Conservation (phyloP, 2,888 invertebrate genomes). For the Drosophila algonquin region DNA sequence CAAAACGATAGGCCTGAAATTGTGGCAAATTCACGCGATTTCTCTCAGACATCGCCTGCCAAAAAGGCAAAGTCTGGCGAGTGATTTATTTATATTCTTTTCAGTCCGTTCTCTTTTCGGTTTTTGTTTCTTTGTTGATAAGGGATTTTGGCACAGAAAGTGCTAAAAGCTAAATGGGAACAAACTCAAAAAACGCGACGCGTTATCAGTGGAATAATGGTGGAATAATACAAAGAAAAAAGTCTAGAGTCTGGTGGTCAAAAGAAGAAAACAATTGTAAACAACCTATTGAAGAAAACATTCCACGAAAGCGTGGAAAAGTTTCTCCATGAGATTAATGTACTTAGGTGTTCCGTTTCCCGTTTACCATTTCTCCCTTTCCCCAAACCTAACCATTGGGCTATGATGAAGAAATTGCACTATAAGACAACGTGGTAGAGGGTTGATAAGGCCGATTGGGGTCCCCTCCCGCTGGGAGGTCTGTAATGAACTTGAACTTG, state of each 20-base stretch:
- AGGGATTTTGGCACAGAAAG: conserved; percentile 21
- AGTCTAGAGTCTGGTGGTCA: conserved; percentile 17
- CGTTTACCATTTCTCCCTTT: no score
- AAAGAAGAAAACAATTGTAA: conserved; percentile 41
- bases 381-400: not conserved
- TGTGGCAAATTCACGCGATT: conserved; percentile 32
- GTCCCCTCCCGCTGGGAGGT: conserved; percentile 1
- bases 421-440: conserved; percentile 50
- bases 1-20: conserved; percentile 2
- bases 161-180: conserved; percentile 11
- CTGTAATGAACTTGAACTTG: conserved; percentile 59
- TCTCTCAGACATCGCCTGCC: not conserved
- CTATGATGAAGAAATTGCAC: conserved; percentile 30
- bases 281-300: conserved; percentile 23
- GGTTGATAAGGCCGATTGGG: conserved; percentile 3
- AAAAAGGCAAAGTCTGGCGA: conserved; percentile 51
- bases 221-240: not conserved
- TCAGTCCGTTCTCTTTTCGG: not conserved
- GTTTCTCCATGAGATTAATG: conserved; percentile 45
- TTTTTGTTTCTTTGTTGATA: conserved; percentile 6
- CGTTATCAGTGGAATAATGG: conserved; percentile 23
- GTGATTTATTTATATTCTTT: conserved; percentile 19
- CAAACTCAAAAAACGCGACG: not conserved
- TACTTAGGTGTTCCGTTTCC: not conserved
- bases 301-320: conserved; percentile 51